These are phyloP conservation scores for Synanthedon myopaeformis DNA, from an alignment of 2,888 invertebrate genomes.

Conservation along the genomic window DNA sequence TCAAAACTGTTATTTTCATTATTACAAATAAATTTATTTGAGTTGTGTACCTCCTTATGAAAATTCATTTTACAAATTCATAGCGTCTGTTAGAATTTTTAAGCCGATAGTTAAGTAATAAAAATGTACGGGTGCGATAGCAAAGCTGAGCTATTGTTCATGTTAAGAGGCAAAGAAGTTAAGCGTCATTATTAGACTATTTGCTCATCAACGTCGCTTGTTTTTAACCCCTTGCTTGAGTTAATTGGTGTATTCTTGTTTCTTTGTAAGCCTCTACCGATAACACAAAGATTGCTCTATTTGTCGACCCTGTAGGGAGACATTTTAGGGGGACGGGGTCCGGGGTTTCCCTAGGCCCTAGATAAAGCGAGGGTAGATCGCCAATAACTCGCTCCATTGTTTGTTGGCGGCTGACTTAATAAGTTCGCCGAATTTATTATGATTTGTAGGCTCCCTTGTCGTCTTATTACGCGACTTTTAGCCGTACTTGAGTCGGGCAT, in stretches of 20 bases:
- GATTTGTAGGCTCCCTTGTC: conserved; percentile 60
- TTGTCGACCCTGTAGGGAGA: conserved; percentile 34
- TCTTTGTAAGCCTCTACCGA: conserved; percentile 54
- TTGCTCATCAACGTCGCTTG: conserved; percentile 10
- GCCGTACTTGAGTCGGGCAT: conserved; percentile 33
- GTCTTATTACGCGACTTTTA: conserved; percentile 56
- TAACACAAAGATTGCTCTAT: conserved; percentile 56
- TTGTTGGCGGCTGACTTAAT: conserved; percentile 67
- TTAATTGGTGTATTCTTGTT: conserved; percentile 60
- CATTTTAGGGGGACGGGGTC: conserved; percentile 16
- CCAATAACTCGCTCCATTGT: conserved; percentile 66
- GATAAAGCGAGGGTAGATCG: conserved; percentile 62
- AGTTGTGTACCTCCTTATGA: no score
- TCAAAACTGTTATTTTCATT: no score
- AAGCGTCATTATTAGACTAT: conserved; percentile 3
- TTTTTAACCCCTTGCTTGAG: conserved; percentile 37
- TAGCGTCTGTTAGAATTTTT: no score
- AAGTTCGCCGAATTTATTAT: conserved; percentile 67
- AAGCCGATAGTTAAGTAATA: no score
- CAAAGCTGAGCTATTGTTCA: neutral
- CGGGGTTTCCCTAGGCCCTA: conserved; percentile 38
- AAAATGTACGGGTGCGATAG: no score
- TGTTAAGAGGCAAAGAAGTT: neutral
- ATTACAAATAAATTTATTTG: no score
- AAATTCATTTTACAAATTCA: no score